Conservation (phyloP, 2,113 vertebrate species). For the Crotalus helleri region DNA sequence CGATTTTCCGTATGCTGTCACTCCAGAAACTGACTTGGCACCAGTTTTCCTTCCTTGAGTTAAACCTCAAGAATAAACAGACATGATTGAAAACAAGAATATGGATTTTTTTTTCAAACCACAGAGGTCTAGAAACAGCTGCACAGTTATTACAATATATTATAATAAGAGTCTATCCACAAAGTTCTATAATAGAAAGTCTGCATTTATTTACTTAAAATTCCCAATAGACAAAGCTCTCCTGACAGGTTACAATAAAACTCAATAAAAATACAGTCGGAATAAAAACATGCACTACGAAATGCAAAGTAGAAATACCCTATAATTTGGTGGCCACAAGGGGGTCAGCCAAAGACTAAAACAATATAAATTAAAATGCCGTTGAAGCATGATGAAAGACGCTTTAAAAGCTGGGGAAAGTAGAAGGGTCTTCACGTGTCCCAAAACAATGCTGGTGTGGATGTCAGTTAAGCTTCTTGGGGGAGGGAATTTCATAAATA, state of each 20-base stretch:
- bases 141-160: conserved; percentile 69
- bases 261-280: background rate
- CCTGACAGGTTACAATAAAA: background rate
- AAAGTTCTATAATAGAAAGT: background rate
- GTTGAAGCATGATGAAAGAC: background rate
- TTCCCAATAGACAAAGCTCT: background rate
- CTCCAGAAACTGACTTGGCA: background rate
- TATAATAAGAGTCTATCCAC: background rate
- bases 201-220: background rate
- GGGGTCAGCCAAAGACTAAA: background rate
- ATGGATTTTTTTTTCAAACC: background rate
- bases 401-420: background rate
- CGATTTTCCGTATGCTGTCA: background rate
- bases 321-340: background rate
- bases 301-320: background rate
- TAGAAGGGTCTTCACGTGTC: background rate
- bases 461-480: background rate
- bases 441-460: background rate
- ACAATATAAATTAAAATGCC: background rate
- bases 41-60: background rate
- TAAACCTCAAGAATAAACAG: background rate
- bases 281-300: background rate
- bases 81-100: background rate
- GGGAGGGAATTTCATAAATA: background rate
- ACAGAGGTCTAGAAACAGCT: background rate